phyloP scores from a whole-genome alignment of 2,113 vertebrate species.

The Telmatochromis sp. region DNA sequence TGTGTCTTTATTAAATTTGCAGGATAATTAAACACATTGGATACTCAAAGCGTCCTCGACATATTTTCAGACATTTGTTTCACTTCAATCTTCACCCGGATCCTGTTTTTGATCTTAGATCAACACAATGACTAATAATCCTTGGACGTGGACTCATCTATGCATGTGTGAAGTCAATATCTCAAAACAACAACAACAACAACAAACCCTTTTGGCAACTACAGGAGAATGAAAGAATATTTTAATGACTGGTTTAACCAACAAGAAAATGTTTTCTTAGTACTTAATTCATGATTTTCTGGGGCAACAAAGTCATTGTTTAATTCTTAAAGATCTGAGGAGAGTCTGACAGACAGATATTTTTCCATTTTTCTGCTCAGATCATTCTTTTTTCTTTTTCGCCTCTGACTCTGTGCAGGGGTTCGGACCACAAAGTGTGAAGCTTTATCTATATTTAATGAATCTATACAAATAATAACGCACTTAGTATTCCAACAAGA shows the following conservation, averaged over 20 bases:
- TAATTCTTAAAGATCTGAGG: not conserved
- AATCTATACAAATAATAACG: not conserved
- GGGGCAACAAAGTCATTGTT: not conserved
- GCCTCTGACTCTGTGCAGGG: not conserved
- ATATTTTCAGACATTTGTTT: not conserved
- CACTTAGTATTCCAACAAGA: not conserved
- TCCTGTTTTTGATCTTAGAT: not conserved
- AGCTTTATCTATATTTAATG: not conserved
- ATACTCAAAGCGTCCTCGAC: not conserved
- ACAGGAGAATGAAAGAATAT: not conserved
- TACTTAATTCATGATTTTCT: not conserved
- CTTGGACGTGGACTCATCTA: not conserved
- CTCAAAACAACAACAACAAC: not conserved
- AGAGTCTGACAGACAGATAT: not conserved
- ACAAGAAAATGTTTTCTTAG: not conserved
- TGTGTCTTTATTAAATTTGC: not conserved
- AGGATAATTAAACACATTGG: not conserved
- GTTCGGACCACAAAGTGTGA: not conserved
- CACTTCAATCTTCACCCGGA: not conserved
- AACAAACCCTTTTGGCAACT: not conserved
- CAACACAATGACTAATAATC: not conserved
- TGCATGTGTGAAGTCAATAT: not conserved
- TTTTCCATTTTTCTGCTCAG: not conserved
- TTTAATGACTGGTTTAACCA: not conserved
- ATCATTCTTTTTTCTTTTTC: not conserved